Evolutionary conservation across 2,797 vertebrate species (phyloP).

Genomic region (Ispidina picta): DNA sequence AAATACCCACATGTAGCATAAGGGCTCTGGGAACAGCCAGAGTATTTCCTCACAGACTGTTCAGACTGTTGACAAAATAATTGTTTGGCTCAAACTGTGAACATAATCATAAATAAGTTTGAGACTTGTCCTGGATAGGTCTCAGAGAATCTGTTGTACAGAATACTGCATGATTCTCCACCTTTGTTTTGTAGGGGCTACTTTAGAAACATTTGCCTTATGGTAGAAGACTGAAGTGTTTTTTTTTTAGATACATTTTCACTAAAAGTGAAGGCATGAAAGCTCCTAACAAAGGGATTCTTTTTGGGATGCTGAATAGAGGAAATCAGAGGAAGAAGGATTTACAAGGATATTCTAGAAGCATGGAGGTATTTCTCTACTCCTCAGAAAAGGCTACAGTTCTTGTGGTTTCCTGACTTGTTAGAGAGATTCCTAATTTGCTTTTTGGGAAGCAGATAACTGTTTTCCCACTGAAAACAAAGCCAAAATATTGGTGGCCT

Average conservation of each 20-base stretch:
- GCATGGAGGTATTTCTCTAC: neutral
- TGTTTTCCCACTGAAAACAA: neutral
- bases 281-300: neutral
- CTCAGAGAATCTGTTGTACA: neutral
- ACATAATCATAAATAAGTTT: neutral
- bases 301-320: neutral
- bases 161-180: neutral
- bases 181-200: neutral
- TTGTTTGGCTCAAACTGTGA: neutral
- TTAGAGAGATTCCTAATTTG: neutral
- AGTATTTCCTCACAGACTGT: neutral
- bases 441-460: neutral
- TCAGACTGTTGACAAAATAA: neutral
- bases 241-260: neutral
- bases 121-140: neutral
- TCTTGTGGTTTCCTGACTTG: neutral
- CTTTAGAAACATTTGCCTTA: neutral
- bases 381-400: neutral
- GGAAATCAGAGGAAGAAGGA: neutral
- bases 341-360: neutral
- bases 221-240: neutral
- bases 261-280: neutral
- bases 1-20: neutral
- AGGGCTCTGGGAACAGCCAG: neutral
- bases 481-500: neutral